A percentile compares a stretch with the other conserved stretches of the same genome.
Conservation (phyloP, 2,113 vertebrate species). For the Bos taurus region ARS-UCD2.0 NC_037352.1:14862001-14862500, state of each 20-base stretch:
- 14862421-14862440: not conserved
- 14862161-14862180: not conserved
- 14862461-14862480: not conserved
- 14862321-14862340: not conserved
- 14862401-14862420: not conserved
- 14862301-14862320: rapidly evolving
- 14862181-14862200: not conserved
- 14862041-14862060: not conserved
- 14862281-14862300: not conserved
- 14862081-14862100: not conserved
- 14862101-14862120: not conserved
- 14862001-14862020: not conserved
- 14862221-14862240: not conserved
- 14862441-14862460: not conserved
- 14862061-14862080: not conserved
- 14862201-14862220: not conserved
- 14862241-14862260: rapidly evolving
- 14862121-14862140: rapidly evolving
- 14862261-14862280: not conserved
- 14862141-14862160: not conserved
- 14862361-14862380: not conserved
- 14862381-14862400: not conserved
- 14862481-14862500: not conserved
- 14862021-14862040: not conserved
- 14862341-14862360: not conserved